Evolutionary conservation across 30 jellyfish, hydroid and myxozoan species (phyloP), one percentile per base, ranked within the genome.

Genomic region (Pseudorhiza aurosa): DNA sequence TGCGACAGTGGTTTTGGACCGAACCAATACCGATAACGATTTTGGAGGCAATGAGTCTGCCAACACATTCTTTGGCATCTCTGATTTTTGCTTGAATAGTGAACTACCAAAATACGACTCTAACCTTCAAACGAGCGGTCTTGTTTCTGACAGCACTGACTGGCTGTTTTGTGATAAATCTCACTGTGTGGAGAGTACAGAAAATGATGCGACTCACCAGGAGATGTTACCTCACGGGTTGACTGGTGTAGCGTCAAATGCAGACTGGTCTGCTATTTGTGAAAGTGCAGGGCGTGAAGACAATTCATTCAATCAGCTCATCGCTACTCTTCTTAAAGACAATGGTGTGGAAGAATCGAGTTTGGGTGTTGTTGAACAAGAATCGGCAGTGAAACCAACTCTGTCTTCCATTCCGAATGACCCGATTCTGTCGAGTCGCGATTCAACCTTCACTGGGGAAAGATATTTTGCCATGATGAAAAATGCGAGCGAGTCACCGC

Each of bases 61-160:
- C 1, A 44, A 64, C 15, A 1, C 59, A 32, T 22, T 64, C 15
- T 21, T 33, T 15, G 77, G 39, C 39, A 64, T 64, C 4, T 64
- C 77, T 21, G 77, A 64, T 14, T 64, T 64, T 59, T 59, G 75
- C 30, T 35, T 59, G 21, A 29, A 9, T 8, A 51, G 53, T n/a
- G 53, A 59, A 59, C 2, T 59, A 29, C 75, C 75, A 2, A 18
- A 59, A 21, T 29, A 8, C 18, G 53, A 42, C 17, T 9, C 56
- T 8, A 42, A 8, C 14, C 56, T 9, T 8, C 17, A 17, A 8
- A 42, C 17, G 17, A 42, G 14, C 17, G 56, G 30, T 59, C 19
- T 59, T 29, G 75, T n/a, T 2, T 59, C 30, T 29, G 53, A 59
- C 14, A 26, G 22, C 29, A 9, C 2, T 1, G 51, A 59, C 17